Evolutionary conservation across 1,140 invertebrate species (phyloP).

Genomic region (Drosophila cardini): DNA sequence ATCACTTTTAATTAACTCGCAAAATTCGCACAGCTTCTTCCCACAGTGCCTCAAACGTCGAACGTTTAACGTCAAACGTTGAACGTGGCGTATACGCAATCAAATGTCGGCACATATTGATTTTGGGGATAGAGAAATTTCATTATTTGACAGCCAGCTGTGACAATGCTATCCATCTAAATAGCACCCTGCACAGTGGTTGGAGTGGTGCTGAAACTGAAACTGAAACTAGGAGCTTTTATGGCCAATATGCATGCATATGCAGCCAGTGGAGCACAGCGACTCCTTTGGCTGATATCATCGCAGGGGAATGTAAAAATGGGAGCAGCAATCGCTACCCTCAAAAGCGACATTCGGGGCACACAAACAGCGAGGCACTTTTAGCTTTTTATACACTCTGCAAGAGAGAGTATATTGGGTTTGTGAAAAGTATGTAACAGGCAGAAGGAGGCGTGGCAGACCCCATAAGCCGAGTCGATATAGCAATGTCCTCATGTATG

Average conservation of each 20-base stretch:
- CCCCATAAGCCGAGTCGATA: too few species aligned
- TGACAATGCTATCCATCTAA: slow-evolving; percentile 28
- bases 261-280: slow-evolving; percentile 4
- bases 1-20: slow-evolving; percentile 32
- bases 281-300: slow-evolving; percentile 40
- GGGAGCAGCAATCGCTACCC: not conserved
- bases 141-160: slow-evolving; percentile 43
- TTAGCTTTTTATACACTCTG: too few species aligned
- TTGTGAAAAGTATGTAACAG: too few species aligned
- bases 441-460: too few species aligned
- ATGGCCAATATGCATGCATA: slow-evolving; percentile 49
- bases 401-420: too few species aligned
- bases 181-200: slow-evolving; percentile 13
- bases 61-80: slow-evolving; percentile 12
- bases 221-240: slow-evolving; percentile 10
- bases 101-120: slow-evolving; percentile 36
- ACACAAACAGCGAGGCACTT: not conserved
- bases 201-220: not conserved
- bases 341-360: not conserved
- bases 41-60: slow-evolving; percentile 11
- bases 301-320: slow-evolving; percentile 31
- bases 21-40: slow-evolving; percentile 7
- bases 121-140: slow-evolving; percentile 19
- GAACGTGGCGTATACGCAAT: slow-evolving; percentile 45
- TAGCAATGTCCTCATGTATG: too few species aligned